Percentiles rank a stretch among this genome's conserved stretches.
phyloP scores from a whole-genome alignment of 2,797 vertebrate genomes.

The Dendrocincla fuliginosa region DNA sequence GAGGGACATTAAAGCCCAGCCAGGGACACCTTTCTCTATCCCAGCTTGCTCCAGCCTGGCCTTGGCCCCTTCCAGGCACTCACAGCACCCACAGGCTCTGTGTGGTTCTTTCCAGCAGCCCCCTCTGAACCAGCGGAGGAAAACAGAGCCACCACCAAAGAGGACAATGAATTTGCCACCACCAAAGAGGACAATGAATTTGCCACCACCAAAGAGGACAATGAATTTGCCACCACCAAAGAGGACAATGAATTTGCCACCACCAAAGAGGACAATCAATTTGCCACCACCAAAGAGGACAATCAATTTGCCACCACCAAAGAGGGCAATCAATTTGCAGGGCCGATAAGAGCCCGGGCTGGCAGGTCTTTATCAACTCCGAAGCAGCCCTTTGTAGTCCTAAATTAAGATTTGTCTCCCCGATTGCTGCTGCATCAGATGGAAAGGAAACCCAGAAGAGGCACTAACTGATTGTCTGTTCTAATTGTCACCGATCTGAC shows the following conservation, averaged over 20 bases:
- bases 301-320: too few species aligned
- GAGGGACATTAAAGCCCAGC: neutral
- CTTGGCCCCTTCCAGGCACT: neutral
- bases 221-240: too few species aligned
- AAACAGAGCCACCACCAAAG: neutral
- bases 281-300: too few species aligned
- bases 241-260: too few species aligned
- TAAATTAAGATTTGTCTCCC: neutral
- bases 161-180: neutral
- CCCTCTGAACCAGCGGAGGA: neutral
- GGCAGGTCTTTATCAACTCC: neutral
- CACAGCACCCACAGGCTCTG: neutral
- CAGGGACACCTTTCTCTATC: neutral
- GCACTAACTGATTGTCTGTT: neutral
- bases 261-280: too few species aligned
- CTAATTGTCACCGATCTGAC: neutral
- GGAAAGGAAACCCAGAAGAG: neutral
- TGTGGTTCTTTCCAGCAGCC: neutral
- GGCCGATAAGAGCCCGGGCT: neutral
- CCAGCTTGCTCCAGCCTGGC: neutral
- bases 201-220: too few species aligned
- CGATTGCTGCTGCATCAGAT: slow-evolving; percentile 13
- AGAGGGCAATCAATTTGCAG: neutral
- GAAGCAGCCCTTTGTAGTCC: slow-evolving; percentile 21
- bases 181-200: too few species aligned